Conservation (phyloP, 2,797 vertebrate species). For the Hippocampus kuda region DNA sequence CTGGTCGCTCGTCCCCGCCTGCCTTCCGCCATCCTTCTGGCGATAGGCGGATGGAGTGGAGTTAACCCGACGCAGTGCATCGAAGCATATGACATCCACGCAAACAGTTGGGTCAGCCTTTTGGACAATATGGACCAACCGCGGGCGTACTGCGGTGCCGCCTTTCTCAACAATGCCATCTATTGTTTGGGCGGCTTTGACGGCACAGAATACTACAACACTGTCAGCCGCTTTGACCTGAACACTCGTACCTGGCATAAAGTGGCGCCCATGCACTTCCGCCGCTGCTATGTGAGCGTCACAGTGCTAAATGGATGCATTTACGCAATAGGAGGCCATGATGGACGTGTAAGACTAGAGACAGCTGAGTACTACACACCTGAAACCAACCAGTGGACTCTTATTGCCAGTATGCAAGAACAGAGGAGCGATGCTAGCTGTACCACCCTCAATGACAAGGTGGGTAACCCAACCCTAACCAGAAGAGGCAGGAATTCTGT, state of each 20-base stretch:
- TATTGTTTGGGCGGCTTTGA: conserved; percentile 68
- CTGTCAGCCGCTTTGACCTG: conserved; percentile 64
- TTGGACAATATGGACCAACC: conserved; percentile 54
- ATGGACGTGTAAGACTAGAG: conserved; percentile 61
- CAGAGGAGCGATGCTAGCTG: conserved; percentile 68
- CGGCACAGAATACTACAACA: conserved; percentile 66
- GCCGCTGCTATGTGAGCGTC: conserved; percentile 74
- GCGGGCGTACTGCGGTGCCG: conserved; percentile 69
- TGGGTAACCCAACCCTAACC: conserved; percentile 7
- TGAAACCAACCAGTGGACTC: conserved; percentile 74
- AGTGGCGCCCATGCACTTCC: conserved; percentile 69
- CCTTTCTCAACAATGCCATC: conserved; percentile 50
- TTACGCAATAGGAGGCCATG: conserved; percentile 77
- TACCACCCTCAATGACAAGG: conserved; percentile 65
- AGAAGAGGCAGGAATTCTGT: background rate
- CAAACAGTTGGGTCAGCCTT: conserved; percentile 66
- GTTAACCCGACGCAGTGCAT: conserved; percentile 65
- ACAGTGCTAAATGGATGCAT: conserved; percentile 64
- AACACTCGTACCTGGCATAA: conserved; percentile 68
- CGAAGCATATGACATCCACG: conserved; percentile 65
- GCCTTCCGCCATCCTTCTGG: conserved; percentile 68
- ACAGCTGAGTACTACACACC: conserved; percentile 71
- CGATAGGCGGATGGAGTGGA: conserved; percentile 73
- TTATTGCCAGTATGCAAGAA: conserved; percentile 70
- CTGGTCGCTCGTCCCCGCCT: conserved; percentile 63